Evolutionary conservation across 2,113 vertebrate species (phyloP).

Genomic region (Nycticebus coucang): DNA sequence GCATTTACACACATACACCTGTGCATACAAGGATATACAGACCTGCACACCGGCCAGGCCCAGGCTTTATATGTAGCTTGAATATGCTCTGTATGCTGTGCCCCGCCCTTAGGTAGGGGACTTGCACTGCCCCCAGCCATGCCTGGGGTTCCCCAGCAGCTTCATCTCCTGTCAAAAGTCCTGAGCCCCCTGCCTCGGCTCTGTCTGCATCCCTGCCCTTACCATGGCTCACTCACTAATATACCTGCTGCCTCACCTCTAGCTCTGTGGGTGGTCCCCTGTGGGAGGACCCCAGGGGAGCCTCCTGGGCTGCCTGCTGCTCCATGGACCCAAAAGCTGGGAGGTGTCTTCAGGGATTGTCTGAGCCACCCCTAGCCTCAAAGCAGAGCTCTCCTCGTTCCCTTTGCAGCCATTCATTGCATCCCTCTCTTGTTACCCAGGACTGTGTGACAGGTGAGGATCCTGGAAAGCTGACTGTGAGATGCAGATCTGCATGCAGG

Average conservation of each 20-base stretch:
- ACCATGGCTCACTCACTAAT: background rate
- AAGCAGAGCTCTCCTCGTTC: background rate
- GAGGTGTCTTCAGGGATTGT: background rate
- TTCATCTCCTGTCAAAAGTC: background rate
- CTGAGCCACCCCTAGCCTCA: background rate
- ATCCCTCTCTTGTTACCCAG: background rate
- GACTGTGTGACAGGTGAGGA: background rate
- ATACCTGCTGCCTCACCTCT: background rate
- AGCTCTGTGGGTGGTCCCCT: background rate
- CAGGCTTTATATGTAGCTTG: background rate
- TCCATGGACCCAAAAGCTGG: background rate
- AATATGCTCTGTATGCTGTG: background rate
- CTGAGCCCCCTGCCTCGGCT: background rate
- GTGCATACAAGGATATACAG: rapidly evolving
- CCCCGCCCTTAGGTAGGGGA: background rate
- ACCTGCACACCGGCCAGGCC: background rate
- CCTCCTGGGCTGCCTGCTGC: background rate
- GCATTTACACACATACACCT: background rate
- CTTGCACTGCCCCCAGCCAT: background rate
- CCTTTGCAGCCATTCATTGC: background rate
- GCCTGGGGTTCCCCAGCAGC: background rate
- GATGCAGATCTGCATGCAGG: background rate
- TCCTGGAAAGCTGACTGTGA: background rate
- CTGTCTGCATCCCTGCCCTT: background rate
- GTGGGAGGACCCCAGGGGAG: background rate